Evolutionary conservation across 2,888 invertebrate genomes (phyloP).

Genomic region (Agriopis aurantiaria): DNA sequence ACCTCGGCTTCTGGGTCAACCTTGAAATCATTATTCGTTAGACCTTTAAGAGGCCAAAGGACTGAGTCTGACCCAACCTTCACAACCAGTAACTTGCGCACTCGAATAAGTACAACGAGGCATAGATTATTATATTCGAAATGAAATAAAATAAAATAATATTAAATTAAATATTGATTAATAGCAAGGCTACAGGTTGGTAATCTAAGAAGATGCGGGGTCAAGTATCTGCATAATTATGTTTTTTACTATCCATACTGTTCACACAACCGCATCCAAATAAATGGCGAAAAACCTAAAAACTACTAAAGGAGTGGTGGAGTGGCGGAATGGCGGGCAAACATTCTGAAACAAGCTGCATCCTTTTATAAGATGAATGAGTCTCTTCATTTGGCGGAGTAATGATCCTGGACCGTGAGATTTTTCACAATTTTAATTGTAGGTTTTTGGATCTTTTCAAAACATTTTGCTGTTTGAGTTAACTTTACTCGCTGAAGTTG

Average conservation of each 20-base stretch:
- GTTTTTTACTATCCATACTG: not conserved
- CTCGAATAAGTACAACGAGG: too few species aligned
- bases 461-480: not conserved
- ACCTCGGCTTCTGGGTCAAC: too few species aligned
- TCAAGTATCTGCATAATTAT: too few species aligned
- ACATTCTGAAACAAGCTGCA: slow-evolving; percentile 31
- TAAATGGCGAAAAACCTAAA: slow-evolving; percentile 21
- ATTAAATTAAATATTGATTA: too few species aligned
- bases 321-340: slow-evolving; percentile 8
- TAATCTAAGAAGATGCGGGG: too few species aligned
- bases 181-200: too few species aligned
- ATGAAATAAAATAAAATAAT: too few species aligned
- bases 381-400: slow-evolving; percentile 30
- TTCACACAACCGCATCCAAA: not conserved
- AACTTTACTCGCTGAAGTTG: not conserved
- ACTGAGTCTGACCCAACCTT: too few species aligned
- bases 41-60: too few species aligned
- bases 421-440: slow-evolving; percentile 29
- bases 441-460: slow-evolving; percentile 2
- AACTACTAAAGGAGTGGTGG: slow-evolving; percentile 5
- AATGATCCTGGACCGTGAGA: slow-evolving; percentile 25
- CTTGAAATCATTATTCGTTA: too few species aligned
- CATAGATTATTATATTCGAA: too few species aligned
- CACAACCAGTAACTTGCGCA: too few species aligned
- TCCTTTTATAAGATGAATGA: slow-evolving; percentile 32